phyloP scores from a whole-genome alignment of 2,888 invertebrate species.

The Drosophila melanosoma region DNA sequence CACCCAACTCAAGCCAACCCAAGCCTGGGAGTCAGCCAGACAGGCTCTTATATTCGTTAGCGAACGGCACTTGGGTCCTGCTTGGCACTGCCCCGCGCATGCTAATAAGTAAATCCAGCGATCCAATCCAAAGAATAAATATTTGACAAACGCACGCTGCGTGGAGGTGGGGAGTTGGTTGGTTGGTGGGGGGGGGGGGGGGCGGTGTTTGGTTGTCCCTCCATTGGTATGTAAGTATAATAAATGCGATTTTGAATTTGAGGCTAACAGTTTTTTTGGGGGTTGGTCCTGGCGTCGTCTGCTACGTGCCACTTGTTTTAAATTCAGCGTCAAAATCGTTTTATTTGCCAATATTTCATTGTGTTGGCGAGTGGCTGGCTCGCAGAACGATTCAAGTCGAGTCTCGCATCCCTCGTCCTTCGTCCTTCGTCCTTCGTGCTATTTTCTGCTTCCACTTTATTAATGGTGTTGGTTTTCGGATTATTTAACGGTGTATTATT shows the following conservation, averaged over 20 bases:
- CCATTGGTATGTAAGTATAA: conserved; percentile 75
- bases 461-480: conserved; percentile 82
- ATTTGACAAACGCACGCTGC: conserved; percentile 78
- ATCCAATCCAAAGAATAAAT: conserved; percentile 82
- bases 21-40: conserved; percentile 19
- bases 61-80: conserved; percentile 42
- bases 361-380: conserved; percentile 58
- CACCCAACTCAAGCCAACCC: background rate
- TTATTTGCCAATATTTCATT: conserved; percentile 83
- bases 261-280: conserved; percentile 47
- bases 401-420: background rate
- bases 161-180: background rate
- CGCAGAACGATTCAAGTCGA: conserved; percentile 30
- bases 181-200: background rate
- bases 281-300: conserved; percentile 44
- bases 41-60: conserved; percentile 68
- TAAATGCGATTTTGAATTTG: conserved; percentile 78
- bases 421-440: conserved; percentile 9
- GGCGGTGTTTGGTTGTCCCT: conserved; percentile 8
- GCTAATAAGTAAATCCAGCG: conserved; percentile 81
- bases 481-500: conserved; percentile 83
- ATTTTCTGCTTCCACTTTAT: conserved; percentile 68
- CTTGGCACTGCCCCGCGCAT: conserved; percentile 69
- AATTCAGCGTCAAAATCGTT: conserved; percentile 85
- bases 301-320: conserved; percentile 82